A percentile compares a stretch with the other conserved stretches of the same genome.
These are phyloP conservation scores for Apostichopus californicus DNA, from an alignment of 35 echinoderm and acorn worm species.

Conservation along the genomic window DNA sequence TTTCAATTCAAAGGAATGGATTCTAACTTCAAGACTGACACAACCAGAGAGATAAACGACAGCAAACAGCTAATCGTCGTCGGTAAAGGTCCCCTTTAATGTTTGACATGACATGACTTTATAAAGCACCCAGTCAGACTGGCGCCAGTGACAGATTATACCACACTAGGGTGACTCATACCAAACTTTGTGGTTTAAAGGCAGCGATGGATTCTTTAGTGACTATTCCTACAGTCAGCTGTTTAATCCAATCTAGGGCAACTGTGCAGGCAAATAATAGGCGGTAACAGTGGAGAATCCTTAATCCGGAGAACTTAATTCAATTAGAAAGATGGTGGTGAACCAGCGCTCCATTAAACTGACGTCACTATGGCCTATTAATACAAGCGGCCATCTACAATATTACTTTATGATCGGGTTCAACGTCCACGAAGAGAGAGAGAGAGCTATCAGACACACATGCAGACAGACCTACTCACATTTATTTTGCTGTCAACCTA, in stretches of 20 bases:
- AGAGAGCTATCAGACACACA: no score
- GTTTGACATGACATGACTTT: background rate
- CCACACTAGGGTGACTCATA: slow-evolving; percentile 7
- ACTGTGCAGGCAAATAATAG: background rate
- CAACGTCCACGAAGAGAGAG: background rate
- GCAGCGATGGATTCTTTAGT: background rate
- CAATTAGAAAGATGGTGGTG: background rate
- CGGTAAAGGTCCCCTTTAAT: background rate
- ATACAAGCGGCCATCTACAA: background rate
- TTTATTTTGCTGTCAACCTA: no score
- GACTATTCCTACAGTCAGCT: background rate
- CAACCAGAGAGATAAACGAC: no score
- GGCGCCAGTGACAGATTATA: slow-evolving; percentile 1
- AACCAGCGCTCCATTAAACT: background rate
- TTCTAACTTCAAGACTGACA: no score
- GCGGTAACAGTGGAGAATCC: background rate
- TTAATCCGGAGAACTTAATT: background rate
- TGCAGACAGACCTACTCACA: no score
- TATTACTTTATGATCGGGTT: background rate
- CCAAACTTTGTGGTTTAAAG: background rate
- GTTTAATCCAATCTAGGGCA: slow-evolving; percentile 4
- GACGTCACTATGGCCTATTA: background rate
- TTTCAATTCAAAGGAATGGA: no score
- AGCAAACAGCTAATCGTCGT: no score
- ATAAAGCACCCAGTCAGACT: slow-evolving; percentile 9